A percentile compares a stretch with the other conserved stretches of the same genome.
Evolutionary conservation across 92 coral and sea anemone species (phyloP).

Genomic region (Parazoanthus atlanticus): DNA sequence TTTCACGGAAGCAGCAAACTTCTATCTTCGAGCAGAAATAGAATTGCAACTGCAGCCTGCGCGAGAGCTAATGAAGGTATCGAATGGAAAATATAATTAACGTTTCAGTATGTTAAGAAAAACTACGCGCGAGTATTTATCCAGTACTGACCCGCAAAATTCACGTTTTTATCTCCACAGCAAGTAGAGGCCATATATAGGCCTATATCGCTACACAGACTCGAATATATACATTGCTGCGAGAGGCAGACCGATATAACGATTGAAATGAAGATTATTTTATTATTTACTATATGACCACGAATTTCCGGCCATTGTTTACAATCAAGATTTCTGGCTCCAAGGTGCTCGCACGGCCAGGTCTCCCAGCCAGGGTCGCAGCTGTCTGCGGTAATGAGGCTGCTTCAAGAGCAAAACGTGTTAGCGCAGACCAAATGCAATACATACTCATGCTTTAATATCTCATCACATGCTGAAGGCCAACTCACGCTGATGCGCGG

Average conservation of each 20-base stretch:
- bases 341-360: not conserved
- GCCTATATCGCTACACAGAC: too few relatives aligned
- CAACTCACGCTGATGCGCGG: not conserved
- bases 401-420: not conserved
- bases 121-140: not conserved
- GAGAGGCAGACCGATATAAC: not conserved
- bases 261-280: not conserved
- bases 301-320: slow-evolving; percentile 36
- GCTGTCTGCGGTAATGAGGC: slow-evolving; percentile 20
- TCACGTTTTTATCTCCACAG: too few relatives aligned
- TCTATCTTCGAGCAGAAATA: not conserved
- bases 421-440: not conserved
- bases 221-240: too few relatives aligned
- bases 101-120: not conserved
- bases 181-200: too few relatives aligned
- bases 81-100: not conserved
- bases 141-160: too few relatives aligned
- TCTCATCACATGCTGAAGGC: slow-evolving; percentile 14
- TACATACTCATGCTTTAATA: too few relatives aligned
- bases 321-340: slow-evolving; percentile 15
- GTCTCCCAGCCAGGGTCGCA: not conserved
- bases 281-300: not conserved
- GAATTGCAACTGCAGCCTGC: not conserved
- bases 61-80: not conserved
- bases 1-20: too few relatives aligned